Base-by-base conservation (phyloP, 1,140 invertebrate genomes). In the Lepidurus couesii region DNA sequence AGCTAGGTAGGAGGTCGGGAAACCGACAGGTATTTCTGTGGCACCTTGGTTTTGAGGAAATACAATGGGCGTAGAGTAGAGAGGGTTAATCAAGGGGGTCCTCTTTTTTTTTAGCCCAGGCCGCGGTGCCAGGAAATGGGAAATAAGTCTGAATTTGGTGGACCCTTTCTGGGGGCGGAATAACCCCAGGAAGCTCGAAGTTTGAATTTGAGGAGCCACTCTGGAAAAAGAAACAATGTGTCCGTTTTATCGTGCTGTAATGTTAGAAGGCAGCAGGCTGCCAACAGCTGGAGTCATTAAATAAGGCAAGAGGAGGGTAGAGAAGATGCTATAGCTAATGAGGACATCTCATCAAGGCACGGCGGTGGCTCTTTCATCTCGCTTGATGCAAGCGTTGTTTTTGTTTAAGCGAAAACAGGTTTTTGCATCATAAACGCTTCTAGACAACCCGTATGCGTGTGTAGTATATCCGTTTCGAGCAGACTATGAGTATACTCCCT, bases 231-330 rank as follows among this genome's bases (percentile, higher is more conserved):
- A 65, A 65, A 65, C 53, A 65, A 65, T n/a, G 53, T 65, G 53
- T 65, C 53, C 53, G 21, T 65, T 65, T 65, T 65, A 65, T 65
- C 53, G 53, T 65, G 53, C 53, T 65, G 53, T 65, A 65, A 65
- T 65, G 53, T 65, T 65, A 65, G 53, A 65, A 65, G 53, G 53
- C 53, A 65, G 53, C 53, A 65, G 53, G 53, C 53, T 65, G 53
- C 53, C 21, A 65, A 65, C 53, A 65, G 53, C 53, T 65, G 53
- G 53, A 65, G 53, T 65, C 53, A 65, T 65, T 65, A 65, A 65
- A 65, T 65, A 65, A 65, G 53, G 53, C 53, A 7, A 65, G n/a
- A 21, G 53, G 53, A 65, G 53, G 53, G 8, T 1, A 21, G 53
- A 65, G 53, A 65, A 65, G 53, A 65, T 65, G 53, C 53, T 65